These are phyloP conservation scores for Drosophila algonquin DNA, from an alignment of 2,888 invertebrate genomes.

Conservation along the genomic window DNA sequence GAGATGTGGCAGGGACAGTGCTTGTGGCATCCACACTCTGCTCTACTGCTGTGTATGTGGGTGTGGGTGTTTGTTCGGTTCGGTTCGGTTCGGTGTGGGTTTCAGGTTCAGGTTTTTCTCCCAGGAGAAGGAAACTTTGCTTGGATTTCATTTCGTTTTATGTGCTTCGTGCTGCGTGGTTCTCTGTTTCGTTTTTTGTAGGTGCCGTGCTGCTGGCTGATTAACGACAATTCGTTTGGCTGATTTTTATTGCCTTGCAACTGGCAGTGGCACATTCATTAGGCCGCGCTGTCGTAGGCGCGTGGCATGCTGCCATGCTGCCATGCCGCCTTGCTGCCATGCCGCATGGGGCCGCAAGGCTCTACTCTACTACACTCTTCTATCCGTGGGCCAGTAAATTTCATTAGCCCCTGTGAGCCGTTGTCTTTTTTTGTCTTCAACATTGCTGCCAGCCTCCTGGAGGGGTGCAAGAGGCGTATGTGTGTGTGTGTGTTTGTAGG, in stretches of 20 bases:
- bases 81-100: not conserved
- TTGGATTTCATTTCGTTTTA: slow-evolving; percentile 11
- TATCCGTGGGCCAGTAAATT: slow-evolving; percentile 61
- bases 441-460: not conserved
- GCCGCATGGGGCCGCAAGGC: slow-evolving; percentile 5
- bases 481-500: slow-evolving; percentile 3
- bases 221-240: slow-evolving; percentile 80
- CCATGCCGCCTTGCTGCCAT: no score
- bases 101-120: slow-evolving; percentile 31
- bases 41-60: no score
- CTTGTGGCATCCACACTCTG: not conserved
- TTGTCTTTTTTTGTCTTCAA: slow-evolving; percentile 68
- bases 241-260: slow-evolving; percentile 70
- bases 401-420: slow-evolving; percentile 65
- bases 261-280: slow-evolving; percentile 63
- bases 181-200: slow-evolving; percentile 8
- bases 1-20: slow-evolving; percentile 6
- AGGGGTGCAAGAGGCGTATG: slow-evolving; percentile 11
- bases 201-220: slow-evolving; percentile 69
- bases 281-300: slow-evolving; percentile 71
- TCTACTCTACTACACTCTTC: not conserved
- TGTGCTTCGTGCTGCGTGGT: not conserved
- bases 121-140: slow-evolving; percentile 3
- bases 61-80: not conserved
- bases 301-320: slow-evolving; percentile 44